A percentile compares a stretch with the other conserved stretches of the same genome.
These are phyloP conservation scores for Butorides virescens DNA, from an alignment of 2,113 vertebrate genomes.

Conservation along the genomic window DNA sequence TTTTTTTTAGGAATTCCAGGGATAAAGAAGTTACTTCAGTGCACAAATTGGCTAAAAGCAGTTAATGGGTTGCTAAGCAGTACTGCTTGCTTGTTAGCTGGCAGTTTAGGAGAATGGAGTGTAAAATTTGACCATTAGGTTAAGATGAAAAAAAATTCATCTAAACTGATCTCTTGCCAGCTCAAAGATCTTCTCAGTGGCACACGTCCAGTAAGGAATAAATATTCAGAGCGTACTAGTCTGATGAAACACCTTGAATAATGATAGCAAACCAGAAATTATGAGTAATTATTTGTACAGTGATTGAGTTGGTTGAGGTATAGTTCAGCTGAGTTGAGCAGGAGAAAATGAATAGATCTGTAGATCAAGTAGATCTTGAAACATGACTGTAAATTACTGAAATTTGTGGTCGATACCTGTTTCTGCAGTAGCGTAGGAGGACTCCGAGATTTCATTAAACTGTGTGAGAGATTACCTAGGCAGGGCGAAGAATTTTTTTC, in stretches of 20 bases:
- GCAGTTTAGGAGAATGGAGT: neutral
- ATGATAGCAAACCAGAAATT: neutral
- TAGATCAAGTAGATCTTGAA: neutral
- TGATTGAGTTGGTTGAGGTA: neutral
- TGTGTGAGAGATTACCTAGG: neutral
- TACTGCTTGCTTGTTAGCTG: constrained; percentile 5
- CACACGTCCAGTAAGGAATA: neutral
- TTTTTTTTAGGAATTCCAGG: neutral
- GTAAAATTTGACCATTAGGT: neutral
- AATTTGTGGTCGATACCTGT: neutral
- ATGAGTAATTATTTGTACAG: neutral
- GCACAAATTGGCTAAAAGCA: neutral
- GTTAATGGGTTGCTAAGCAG: constrained; percentile 15
- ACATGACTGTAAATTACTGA: neutral
- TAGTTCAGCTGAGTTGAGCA: neutral
- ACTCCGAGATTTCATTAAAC: neutral
- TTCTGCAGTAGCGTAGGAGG: neutral
- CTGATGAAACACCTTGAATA: neutral
- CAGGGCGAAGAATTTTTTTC: neutral
- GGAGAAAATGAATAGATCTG: neutral
- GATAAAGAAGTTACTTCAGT: neutral
- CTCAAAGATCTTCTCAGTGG: neutral
- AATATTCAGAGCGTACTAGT: neutral
- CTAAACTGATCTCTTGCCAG: neutral
- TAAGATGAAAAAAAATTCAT: neutral